Base-by-base conservation (phyloP, 2,113 vertebrate species). In the Oenanthe melanoleuca region DNA sequence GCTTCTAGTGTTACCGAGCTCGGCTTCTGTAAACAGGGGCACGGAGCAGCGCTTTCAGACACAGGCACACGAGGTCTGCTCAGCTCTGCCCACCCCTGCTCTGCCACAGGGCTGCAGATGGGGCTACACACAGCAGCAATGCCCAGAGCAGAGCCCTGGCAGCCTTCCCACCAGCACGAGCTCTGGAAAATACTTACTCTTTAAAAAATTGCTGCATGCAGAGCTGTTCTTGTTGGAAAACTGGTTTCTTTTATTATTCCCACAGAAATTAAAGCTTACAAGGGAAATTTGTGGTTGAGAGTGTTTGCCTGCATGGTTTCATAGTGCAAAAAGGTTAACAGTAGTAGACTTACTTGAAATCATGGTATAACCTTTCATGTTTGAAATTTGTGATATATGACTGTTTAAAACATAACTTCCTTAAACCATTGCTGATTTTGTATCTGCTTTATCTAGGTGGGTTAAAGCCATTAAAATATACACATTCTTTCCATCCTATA, bases 391-490 rank as follows among this genome's bases (percentile, higher is more conserved):
- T 87, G 84, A 87, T 73, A 40, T n/a, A 53, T 0, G 29, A 21
- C 50, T 88, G 60, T 84, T 94, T 92, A 92, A 88, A 92, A 56
- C 53, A 17, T 83, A 74, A 81, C n/a, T 86, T 94, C 70, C 73
- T 94, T 77, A 78, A 78, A 19, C 31, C 8, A 1, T 80, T 1
- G 2, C 75, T 88, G 67, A 69, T 92, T 61, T 67, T 63, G 11
- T 59, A 64, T 82, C 78, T 89, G 61, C 87, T 88, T 83, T 64
- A 34, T 84, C 79, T 86, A 53, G 7, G 45, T 80, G n/a, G 28
- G 24, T 63, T 80, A 82, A 88, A 88, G 16, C 44, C 25, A n/a
- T 92, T 88, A 74, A 83, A 93, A 83, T 83, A 22, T 0, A n/a
- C n/a, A 15, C 72, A 67, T 94, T 74, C 69, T 78, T 90, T 80